Conservation (phyloP, 1,140 invertebrate species). For the Drosophila obscura region DNA sequence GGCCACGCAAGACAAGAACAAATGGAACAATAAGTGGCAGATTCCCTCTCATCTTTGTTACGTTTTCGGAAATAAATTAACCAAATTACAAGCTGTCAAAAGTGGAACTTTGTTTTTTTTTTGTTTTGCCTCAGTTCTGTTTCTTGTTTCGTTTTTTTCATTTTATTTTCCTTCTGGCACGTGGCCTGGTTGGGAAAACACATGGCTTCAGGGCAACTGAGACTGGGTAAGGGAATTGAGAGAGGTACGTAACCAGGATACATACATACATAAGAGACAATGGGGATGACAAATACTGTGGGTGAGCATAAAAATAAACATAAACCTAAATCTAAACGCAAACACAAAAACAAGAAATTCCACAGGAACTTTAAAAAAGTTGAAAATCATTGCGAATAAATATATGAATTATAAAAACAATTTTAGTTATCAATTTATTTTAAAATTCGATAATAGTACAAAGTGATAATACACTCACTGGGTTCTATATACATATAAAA, state of each 20-base stretch:
- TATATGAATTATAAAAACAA: constrained; percentile 28
- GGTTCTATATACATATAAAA: no score
- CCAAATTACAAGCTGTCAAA: constrained; percentile 69
- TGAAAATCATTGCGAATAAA: constrained; percentile 32
- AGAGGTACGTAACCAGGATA: constrained; percentile 18
- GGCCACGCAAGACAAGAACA: constrained; percentile 5
- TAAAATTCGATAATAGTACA: constrained; percentile 6
- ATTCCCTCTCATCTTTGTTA: constrained; percentile 27
- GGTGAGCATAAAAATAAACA: no score
- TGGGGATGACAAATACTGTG: constrained; percentile 5
- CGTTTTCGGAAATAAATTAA: constrained; percentile 66
- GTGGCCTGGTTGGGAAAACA: constrained; percentile 42
- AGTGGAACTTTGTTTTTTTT: constrained; percentile 49
- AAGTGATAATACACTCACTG: constrained; percentile 22
- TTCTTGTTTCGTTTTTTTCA: constrained; percentile 30
- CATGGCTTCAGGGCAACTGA: constrained; percentile 9
- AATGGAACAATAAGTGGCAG: constrained; percentile 16
- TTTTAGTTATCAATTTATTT: constrained; percentile 12
- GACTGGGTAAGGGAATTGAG: neutral
- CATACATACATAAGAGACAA: constrained; percentile 18
- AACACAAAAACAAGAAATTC: constrained; percentile 14
- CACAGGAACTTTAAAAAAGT: constrained; percentile 26
- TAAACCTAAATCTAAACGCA: constrained; percentile 1
- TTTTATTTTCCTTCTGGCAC: constrained; percentile 28
- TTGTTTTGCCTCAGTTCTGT: constrained; percentile 36